Percentiles rank a stretch among this genome's conserved stretches.
Evolutionary conservation across 1,140 invertebrate genomes (phyloP).

Genomic region (Orius insidiosus): DNA sequence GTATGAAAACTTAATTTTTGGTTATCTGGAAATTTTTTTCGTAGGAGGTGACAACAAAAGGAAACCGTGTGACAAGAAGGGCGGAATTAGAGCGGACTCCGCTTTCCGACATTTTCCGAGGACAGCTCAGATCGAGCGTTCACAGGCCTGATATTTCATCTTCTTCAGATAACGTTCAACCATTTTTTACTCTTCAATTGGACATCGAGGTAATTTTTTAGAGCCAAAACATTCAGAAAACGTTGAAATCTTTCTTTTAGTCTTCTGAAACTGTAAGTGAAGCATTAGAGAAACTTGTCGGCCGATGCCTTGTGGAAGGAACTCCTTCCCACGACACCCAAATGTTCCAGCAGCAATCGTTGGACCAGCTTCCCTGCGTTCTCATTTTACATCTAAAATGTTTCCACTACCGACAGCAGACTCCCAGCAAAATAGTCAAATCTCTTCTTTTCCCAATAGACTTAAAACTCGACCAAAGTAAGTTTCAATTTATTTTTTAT

Average conservation of each 20-base stretch:
- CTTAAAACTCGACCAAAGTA: slow-evolving; percentile 77
- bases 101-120: slow-evolving; percentile 80
- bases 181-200: slow-evolving; percentile 83
- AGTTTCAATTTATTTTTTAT: no score
- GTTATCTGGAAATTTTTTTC: not conserved
- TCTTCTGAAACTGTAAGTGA: slow-evolving; percentile 64
- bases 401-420: slow-evolving; percentile 66
- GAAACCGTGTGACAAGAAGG: slow-evolving; percentile 63
- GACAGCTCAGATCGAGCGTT: slow-evolving; percentile 68
- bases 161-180: slow-evolving; percentile 62
- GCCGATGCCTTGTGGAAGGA: slow-evolving; percentile 68
- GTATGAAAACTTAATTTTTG: slow-evolving; percentile 28
- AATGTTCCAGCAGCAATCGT: slow-evolving; percentile 67
- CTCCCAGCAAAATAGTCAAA: slow-evolving; percentile 82
- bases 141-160: slow-evolving; percentile 49
- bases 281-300: slow-evolving; percentile 68
- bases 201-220: slow-evolving; percentile 65
- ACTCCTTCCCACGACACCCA: slow-evolving; percentile 57
- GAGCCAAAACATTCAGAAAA: no score
- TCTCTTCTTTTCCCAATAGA: slow-evolving; percentile 76
- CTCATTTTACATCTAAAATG: slow-evolving; percentile 65
- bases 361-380: slow-evolving; percentile 73
- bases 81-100: slow-evolving; percentile 71
- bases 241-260: no score
- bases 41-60: slow-evolving; percentile 48